phyloP scores from a whole-genome alignment of 2,888 invertebrate species.

The Drymonia ruficornis region DNA sequence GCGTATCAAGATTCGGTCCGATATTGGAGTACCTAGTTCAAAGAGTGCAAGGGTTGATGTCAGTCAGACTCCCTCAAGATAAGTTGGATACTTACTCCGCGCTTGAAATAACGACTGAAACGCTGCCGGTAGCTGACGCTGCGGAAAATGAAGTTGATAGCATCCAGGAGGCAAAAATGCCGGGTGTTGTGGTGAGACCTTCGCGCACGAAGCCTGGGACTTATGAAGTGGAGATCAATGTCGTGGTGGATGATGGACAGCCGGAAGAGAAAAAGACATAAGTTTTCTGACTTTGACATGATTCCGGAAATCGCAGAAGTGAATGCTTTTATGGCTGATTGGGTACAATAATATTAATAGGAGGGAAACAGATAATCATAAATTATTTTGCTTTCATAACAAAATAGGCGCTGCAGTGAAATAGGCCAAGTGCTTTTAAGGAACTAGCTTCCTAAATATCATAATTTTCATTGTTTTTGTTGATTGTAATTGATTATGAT shows the following conservation, averaged over 20 bases:
- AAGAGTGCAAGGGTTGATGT: slow-evolving; percentile 88
- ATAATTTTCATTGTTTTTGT: no score
- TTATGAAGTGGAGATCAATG: slow-evolving; percentile 73
- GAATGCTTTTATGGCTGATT: slow-evolving; percentile 7
- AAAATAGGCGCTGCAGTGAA: background rate
- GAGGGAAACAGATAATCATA: no score
- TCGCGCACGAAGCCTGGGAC: slow-evolving; percentile 72
- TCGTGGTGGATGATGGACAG: slow-evolving; percentile 73
- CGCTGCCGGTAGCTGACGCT: slow-evolving; percentile 56
- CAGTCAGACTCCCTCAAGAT: slow-evolving; percentile 86
- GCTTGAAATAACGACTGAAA: slow-evolving; percentile 28
- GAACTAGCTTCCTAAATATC: no score
- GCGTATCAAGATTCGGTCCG: slow-evolving; percentile 86
- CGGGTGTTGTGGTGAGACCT: slow-evolving; percentile 68
- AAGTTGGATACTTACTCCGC: slow-evolving; percentile 63
- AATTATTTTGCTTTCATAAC: no score
- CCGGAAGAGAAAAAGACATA: slow-evolving; percentile 54
- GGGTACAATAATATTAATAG: slow-evolving; percentile 3
- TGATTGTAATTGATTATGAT: background rate
- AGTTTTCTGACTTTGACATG: slow-evolving; percentile 3
- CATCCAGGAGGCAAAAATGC: slow-evolving; percentile 70
- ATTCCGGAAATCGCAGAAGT: slow-evolving; percentile 9
- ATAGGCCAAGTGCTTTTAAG: no score
- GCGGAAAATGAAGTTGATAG: slow-evolving; percentile 80
- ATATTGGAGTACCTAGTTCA: slow-evolving; percentile 88